phyloP scores from a whole-genome alignment of 2,797 vertebrate genomes.

The Rhyacichthys aspro region DNA sequence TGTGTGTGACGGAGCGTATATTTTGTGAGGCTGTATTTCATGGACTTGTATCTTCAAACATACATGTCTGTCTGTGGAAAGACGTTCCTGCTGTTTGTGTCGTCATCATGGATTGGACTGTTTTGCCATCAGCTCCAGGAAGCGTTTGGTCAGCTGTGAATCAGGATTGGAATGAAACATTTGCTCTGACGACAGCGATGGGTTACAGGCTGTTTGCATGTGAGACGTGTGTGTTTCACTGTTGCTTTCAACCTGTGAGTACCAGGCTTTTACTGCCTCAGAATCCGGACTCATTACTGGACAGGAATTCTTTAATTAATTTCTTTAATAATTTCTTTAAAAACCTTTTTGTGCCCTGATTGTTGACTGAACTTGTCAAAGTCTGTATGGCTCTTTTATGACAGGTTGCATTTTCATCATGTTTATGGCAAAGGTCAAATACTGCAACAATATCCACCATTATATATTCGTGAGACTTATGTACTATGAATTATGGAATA shows the following conservation, averaged over 20 bases:
- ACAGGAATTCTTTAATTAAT: too few relatives aligned
- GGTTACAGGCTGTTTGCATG: slow-evolving; percentile 68
- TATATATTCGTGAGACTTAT: background rate
- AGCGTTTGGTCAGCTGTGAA: slow-evolving; percentile 27
- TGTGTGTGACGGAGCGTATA: background rate
- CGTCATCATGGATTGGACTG: slow-evolving; percentile 58
- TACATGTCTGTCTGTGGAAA: slow-evolving; percentile 3
- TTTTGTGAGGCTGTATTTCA: background rate
- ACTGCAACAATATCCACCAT: background rate
- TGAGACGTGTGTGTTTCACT: slow-evolving; percentile 64
- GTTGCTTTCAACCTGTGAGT: slow-evolving; percentile 70
- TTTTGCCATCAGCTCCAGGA: slow-evolving; percentile 21
- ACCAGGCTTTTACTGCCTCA: slow-evolving; percentile 1
- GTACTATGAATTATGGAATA: background rate
- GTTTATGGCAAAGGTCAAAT: slow-evolving; percentile 1
- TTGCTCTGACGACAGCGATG: slow-evolving; percentile 66
- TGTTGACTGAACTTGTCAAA: too few relatives aligned
- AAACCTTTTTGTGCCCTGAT: too few relatives aligned
- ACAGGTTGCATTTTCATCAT: too few relatives aligned
- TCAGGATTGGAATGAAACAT: slow-evolving; percentile 51
- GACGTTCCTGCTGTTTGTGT: slow-evolving; percentile 13
- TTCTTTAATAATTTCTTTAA: too few relatives aligned
- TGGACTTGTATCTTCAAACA: background rate
- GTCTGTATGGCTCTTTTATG: too few relatives aligned
- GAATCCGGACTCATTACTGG: background rate